Evolutionary conservation across 2,888 invertebrate genomes (phyloP), one percentile per base, ranked within the genome.

Genomic region (Petrophora chlorosata): DNA sequence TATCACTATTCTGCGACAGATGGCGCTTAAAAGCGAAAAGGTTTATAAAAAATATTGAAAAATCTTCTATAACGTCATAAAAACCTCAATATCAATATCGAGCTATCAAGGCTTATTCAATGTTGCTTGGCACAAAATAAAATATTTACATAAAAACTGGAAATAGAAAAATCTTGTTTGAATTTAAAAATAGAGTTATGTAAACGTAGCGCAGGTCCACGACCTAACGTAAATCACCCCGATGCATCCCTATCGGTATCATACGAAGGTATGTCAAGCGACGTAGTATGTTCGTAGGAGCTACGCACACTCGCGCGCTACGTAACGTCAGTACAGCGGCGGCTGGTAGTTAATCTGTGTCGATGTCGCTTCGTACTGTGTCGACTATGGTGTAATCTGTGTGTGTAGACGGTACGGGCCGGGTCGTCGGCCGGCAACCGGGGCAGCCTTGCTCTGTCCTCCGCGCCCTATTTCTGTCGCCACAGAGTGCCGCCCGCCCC

Each of bases 391-490:
- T 3, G 14, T 35, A 30, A 15, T 40, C 42, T 43, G 47, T 43
- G 52, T 14, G 32, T 12, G 40, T 28, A 50, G 43, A 50, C 49
- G 34, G 49, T 54, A 54, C 65, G 56, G 50, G 59, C 58, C 78
- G 77, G 90, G 88, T 89, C 88, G 84, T 74, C 81, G 89, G 70
- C 84, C 89, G 78, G 57, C 75, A 90, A 87, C 85, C 82, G 67
- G 90, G 87, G 85, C 90, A 89, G 89, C 90, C 90, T 90, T 90
- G 89, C 87, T 85, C 85, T 83, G 89, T 88, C 90, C 89, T 89
- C 89, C 79, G 87, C 82, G 89, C 85, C 88, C 89, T 89, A 90
- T 90, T 89, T 90, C 87, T 88, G 87, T 85, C 85, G 80, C 86
- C 82, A 79, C 83, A 74, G 73, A 66, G 65, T 66, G 62, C 61